Base-by-base conservation (phyloP, 2,797 vertebrate genomes). In the Argentina silus region DNA sequence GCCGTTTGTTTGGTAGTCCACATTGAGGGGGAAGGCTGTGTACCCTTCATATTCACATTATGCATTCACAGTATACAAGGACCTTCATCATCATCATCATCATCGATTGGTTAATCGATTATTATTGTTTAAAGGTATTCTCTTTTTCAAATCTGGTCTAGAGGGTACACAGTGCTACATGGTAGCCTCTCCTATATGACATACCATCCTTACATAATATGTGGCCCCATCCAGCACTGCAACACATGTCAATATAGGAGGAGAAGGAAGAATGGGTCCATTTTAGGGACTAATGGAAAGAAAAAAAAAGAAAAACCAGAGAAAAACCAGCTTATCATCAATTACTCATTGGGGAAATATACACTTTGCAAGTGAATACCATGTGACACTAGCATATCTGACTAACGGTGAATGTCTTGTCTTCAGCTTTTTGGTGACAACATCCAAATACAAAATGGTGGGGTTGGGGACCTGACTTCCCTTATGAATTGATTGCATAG, bases 121-220 rank as follows among this genome's bases (percentile, higher is more conserved):
- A 36, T 42, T 43, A 27, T 17, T 42, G 12, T 44, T 36, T 3
- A 43, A 43, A 45, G 63, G 23, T 72, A 69, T 69, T 42, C 76
- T 36, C 53, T 57, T 3, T 10, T 2, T 69, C 21, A 17, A 66
- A 61, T 50, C 76, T 45, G 69, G 61, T 69, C 23, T 67, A 43
- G 63, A 45, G 4, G 9, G 57, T 45, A 14, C 64, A 61, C 76
- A 72, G 78, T 73, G 69, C 72, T 71, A 83, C 42, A 63, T 42
- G 23, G 14, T 3, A 53, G 7, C 66, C 15, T 55, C 66, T 67
- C 27, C 15, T 43, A 9, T 6, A 7, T 17, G 45, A 42, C 21
- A 44, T 6, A 60, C 23, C n/a, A 51, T 6, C 27, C 27, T 17
- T 51, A n/a, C 15, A n/a, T 36, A 55, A 6, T 53, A 51, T 61